A percentile compares a stretch with the other conserved stretches of the same genome.
These are phyloP conservation scores for Syrista parreyssii DNA, from an alignment of 2,888 invertebrate species.

Conservation along the genomic window DNA sequence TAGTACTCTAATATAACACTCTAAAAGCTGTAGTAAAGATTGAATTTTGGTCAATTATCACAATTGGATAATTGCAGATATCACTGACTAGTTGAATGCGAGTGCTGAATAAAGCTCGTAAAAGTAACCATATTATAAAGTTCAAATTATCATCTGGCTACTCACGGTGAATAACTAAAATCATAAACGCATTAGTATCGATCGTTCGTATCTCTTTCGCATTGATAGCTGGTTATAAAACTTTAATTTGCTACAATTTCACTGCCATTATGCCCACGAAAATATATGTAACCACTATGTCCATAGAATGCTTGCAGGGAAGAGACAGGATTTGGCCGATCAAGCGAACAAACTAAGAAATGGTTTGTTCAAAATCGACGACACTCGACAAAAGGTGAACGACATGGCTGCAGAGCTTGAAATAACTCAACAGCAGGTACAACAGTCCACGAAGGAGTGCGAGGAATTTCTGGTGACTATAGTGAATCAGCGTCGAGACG, in stretches of 20 bases:
- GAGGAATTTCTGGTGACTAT: constrained; percentile 87
- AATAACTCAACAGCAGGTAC: constrained; percentile 79
- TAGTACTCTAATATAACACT: no score
- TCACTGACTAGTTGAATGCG: not conserved
- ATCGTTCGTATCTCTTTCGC: constrained; percentile 10
- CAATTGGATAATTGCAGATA: not conserved
- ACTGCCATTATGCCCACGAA: constrained; percentile 2
- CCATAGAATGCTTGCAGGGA: constrained; percentile 76
- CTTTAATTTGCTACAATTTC: constrained; percentile 3
- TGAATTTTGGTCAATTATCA: not conserved
- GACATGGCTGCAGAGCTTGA: constrained; percentile 87
- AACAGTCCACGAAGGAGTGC: constrained; percentile 83
- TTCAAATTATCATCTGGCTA: not conserved
- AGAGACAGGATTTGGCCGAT: constrained; percentile 77
- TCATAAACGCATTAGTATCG: constrained; percentile 5
- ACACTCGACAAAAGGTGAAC: constrained; percentile 83
- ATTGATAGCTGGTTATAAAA: not conserved
- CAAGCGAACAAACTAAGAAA: constrained; percentile 84
- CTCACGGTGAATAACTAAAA: not conserved
- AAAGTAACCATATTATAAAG: not conserved
- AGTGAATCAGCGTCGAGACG: constrained; percentile 82
- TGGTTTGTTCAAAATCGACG: constrained; percentile 88
- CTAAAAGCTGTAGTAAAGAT: not conserved
- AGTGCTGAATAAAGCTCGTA: not conserved
- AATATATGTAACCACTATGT: constrained; percentile 4